Evolutionary conservation across 2,113 vertebrate species (phyloP).

Genomic region (Miniopterus natalensis): DNA sequence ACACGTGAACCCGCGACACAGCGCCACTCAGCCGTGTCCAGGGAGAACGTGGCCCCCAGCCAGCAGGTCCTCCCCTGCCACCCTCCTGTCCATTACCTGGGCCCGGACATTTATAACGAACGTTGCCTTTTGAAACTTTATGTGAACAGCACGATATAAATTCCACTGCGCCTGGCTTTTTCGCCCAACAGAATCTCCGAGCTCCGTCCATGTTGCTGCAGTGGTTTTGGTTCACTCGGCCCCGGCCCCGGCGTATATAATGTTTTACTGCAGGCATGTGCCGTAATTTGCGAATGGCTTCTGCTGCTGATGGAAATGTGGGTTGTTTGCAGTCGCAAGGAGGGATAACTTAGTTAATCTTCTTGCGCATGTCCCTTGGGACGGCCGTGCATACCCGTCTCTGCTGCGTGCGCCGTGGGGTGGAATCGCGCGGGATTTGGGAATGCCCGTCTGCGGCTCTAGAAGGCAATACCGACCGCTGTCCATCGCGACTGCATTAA

Average conservation of each 20-base stretch:
- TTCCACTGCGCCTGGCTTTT: neutral
- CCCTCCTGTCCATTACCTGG: neutral
- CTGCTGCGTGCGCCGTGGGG: neutral
- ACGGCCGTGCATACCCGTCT: neutral
- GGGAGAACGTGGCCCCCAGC: neutral
- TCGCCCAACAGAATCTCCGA: neutral
- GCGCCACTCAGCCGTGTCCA: neutral
- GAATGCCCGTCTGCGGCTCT: too few relatives aligned
- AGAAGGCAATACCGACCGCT: neutral
- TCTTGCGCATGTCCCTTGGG: neutral
- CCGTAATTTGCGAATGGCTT: neutral
- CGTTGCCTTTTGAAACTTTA: neutral
- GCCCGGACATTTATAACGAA: neutral
- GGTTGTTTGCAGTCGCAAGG: neutral
- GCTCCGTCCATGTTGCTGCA: too few relatives aligned
- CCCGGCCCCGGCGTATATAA: too few relatives aligned
- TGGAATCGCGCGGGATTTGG: neutral
- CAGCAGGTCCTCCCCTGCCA: fast-evolving
- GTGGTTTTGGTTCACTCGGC: neutral
- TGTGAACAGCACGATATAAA: too few relatives aligned
- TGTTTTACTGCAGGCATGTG: neutral
- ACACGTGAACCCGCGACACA: too few relatives aligned
- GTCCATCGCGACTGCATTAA: neutral
- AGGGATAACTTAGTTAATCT: neutral
- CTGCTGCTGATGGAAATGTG: neutral